These are phyloP conservation scores for Hippolais icterina DNA, from an alignment of 2,113 vertebrate genomes.

Conservation along the genomic window DNA sequence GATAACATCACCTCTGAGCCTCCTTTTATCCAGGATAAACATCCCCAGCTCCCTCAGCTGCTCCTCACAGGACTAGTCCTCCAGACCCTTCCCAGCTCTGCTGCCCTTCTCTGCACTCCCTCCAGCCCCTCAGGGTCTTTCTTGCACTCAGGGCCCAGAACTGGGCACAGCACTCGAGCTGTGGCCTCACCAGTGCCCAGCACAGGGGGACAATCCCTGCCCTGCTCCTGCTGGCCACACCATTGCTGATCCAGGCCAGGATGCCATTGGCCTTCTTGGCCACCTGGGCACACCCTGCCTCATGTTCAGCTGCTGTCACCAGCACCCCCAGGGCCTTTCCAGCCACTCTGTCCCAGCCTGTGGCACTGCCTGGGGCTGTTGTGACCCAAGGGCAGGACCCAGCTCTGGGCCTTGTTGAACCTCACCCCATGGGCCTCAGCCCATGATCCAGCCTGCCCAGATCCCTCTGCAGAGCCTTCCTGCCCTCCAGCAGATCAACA, in stretches of 20 bases:
- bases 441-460: neutral
- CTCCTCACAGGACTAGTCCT: no score
- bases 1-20: rapidly evolving
- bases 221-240: neutral
- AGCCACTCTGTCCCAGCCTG: neutral
- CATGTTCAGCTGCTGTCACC: neutral
- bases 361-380: rapidly evolving
- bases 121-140: neutral
- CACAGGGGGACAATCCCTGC: neutral
- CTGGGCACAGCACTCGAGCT: rapidly evolving
- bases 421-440: rapidly evolving
- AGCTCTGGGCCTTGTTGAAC: rapidly evolving
- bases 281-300: neutral
- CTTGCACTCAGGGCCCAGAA: neutral
- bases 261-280: neutral
- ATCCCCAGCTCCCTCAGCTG: neutral
- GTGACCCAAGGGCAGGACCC: neutral
- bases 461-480: neutral
- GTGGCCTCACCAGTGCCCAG: neutral
- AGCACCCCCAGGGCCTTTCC: neutral
- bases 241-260: neutral
- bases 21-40: neutral
- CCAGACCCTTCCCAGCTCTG: neutral
- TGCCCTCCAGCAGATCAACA: neutral
- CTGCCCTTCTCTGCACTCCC: rapidly evolving